Evolutionary conservation across 92 coral and sea anemone genomes (phyloP).

Genomic region (Bergia puertoricense): DNA sequence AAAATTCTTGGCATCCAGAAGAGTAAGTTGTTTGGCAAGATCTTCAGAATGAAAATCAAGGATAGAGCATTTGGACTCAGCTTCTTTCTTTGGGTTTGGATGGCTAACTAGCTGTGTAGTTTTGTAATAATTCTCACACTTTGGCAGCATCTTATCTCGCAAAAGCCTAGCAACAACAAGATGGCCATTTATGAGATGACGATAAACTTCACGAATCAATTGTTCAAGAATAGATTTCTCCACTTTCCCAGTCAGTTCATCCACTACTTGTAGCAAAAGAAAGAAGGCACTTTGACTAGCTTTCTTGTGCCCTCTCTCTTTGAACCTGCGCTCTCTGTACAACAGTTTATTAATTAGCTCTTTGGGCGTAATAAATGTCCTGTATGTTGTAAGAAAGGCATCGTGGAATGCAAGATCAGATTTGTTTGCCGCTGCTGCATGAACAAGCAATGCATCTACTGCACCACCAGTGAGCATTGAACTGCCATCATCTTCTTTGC

Average conservation of each 20-base stretch:
- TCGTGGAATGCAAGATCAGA: constrained; percentile 89
- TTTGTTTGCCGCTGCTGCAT: constrained; percentile 90
- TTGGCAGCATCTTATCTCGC: constrained; percentile 90
- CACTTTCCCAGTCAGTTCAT: constrained; percentile 92
- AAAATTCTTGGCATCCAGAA: constrained; percentile 92
- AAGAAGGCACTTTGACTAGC: constrained; percentile 96
- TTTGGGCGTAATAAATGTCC: constrained; percentile 84
- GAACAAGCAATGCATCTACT: constrained; percentile 95
- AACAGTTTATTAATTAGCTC: constrained; percentile 83
- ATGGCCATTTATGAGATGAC: constrained; percentile 87
- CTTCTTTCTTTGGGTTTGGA: constrained; percentile 44
- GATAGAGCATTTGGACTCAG: constrained; percentile 55
- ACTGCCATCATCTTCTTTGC: constrained; percentile 78
- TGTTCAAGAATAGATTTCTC: constrained; percentile 92
- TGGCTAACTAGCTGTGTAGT: constrained; percentile 57
- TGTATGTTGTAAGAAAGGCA: constrained; percentile 93
- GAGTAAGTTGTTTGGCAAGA: constrained; percentile 86
- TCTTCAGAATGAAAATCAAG: constrained; percentile 88
- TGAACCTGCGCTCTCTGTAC: constrained; percentile 94
- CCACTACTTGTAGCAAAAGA: constrained; percentile 87
- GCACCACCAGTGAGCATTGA: constrained; percentile 90
- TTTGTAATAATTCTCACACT: constrained; percentile 92
- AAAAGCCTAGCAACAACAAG: constrained; percentile 84
- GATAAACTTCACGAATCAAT: constrained; percentile 88
- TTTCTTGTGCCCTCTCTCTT: constrained; percentile 90